Evolutionary conservation across 2,888 invertebrate species (phyloP).

Genomic region (Drosophila monieri): DNA sequence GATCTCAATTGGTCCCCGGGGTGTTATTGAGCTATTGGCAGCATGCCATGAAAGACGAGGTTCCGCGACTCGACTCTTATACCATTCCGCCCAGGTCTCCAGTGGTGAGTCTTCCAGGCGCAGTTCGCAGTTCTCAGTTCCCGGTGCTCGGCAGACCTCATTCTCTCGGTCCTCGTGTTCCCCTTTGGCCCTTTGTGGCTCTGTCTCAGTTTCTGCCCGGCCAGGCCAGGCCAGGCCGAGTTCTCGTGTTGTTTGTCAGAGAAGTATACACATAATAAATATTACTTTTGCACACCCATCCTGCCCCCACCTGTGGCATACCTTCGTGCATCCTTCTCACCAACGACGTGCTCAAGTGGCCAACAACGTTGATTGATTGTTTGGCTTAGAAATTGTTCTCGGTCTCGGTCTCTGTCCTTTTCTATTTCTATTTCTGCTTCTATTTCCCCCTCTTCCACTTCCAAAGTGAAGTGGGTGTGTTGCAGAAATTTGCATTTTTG

Average conservation of each 20-base stretch:
- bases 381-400: slow-evolving; percentile 58
- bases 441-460: background rate
- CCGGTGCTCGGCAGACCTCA: slow-evolving; percentile 21
- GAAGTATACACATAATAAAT: slow-evolving; percentile 73
- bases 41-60: slow-evolving; percentile 57
- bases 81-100: slow-evolving; percentile 33
- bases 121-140: slow-evolving; percentile 4
- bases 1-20: slow-evolving; percentile 77
- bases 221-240: slow-evolving; percentile 7
- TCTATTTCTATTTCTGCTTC: background rate
- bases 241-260: slow-evolving; percentile 58
- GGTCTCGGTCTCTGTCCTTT: slow-evolving; percentile 7
- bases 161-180: slow-evolving; percentile 34
- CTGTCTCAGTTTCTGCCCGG: slow-evolving; percentile 16
- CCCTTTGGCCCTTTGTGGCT: slow-evolving; percentile 50
- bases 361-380: slow-evolving; percentile 73
- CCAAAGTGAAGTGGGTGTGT: slow-evolving; percentile 57
- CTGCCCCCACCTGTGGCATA: slow-evolving; percentile 14
- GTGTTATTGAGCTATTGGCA: slow-evolving; percentile 77
- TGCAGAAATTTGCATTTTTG: slow-evolving; percentile 73
- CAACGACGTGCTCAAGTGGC: slow-evolving; percentile 69
- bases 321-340: slow-evolving; percentile 42
- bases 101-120: slow-evolving; percentile 31
- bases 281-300: slow-evolving; percentile 69
- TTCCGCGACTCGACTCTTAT: slow-evolving; percentile 21